Percentiles rank a stretch among this genome's conserved stretches.
These are phyloP conservation scores for Danio choprae DNA, from an alignment of 2,797 vertebrate genomes.

Conservation along the genomic window DNA sequence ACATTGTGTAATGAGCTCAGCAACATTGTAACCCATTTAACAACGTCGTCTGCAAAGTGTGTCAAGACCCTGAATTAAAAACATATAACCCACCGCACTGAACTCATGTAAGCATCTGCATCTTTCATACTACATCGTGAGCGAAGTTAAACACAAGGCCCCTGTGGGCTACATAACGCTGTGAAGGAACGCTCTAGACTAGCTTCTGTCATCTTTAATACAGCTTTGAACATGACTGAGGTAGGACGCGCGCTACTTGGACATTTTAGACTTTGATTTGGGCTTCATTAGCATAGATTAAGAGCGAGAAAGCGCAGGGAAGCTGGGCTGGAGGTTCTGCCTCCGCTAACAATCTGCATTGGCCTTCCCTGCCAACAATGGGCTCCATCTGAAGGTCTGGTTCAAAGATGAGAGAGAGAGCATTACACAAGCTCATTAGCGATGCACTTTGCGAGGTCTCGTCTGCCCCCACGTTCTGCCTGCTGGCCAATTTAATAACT, in stretches of 20 bases:
- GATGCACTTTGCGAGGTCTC: slow-evolving; percentile 41
- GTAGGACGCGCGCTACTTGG: neutral
- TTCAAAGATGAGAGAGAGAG: slow-evolving; percentile 42
- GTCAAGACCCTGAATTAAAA: neutral
- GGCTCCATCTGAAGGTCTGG: slow-evolving; percentile 48
- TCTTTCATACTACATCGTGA: neutral
- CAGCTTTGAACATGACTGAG: slow-evolving; percentile 22
- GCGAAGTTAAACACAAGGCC: neutral
- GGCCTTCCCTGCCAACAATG: slow-evolving; percentile 30
- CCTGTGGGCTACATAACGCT: neutral
- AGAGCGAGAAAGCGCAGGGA: neutral
- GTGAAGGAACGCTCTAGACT: slow-evolving; percentile 22
- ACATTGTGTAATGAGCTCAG: neutral
- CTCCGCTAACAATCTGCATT: slow-evolving; percentile 27
- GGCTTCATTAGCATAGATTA: slow-evolving; percentile 38
- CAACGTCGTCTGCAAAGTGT: neutral
- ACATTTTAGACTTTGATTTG: slow-evolving; percentile 50
- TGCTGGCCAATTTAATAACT: slow-evolving; percentile 56
- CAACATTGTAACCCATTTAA: neutral
- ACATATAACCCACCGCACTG: neutral
- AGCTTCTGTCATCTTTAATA: slow-evolving; percentile 37
- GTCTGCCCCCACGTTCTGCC: slow-evolving; percentile 47
- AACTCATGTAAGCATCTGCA: neutral
- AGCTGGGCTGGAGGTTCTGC: slow-evolving; percentile 21
- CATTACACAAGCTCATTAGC: slow-evolving; percentile 53